Evolutionary conservation across 2,113 vertebrate species (phyloP), one percentile per base, ranked within the genome.

Genomic region (Furnarius figulus): DNA sequence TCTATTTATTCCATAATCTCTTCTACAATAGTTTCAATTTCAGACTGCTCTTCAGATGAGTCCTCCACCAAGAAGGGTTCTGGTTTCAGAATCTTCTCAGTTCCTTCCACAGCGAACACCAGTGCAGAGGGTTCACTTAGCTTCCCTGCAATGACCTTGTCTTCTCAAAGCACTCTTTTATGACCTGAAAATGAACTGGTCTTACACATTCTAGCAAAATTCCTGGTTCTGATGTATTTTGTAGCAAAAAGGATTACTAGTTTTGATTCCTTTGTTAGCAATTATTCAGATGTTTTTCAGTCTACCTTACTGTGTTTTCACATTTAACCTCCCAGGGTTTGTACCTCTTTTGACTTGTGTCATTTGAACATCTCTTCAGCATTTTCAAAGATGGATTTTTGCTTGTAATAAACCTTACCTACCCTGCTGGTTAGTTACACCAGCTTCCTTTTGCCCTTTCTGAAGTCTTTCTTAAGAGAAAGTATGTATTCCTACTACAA

Each of bases 221-320:
- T 92, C 55, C 67, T 81, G 39, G 50, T 83, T 42, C 72, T 63
- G 59, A 59, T 83, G 68, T 80, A 35, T 80, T 96, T 70, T 92
- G 30, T 47, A 91, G 59, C 49, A 66, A 92, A 93, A 93, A 84
- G n/a, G n/a, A 71, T 84, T 86, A 66, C 46, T 93, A 84, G n/a
- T 93, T 96, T 93, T 70, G 55, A 67, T 93, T 94, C 79, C 53
- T 93, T 93, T 93, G 50, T 93, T 85, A 87, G 85, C 62, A 75
- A 58, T 90, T 87, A 75, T 80, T 93, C 71, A 71, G 53, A 37
- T 80, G 50, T 25, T 86, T 94, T 93, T 90, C 76, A 40, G 49
- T 79, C 83, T 93, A 46, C 47, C 39, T 27, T 72, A 82, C 9
- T 76, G 85, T 44, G 16, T 83, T 96, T 94, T 86, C 88, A 94